phyloP scores from a whole-genome alignment of 2,888 invertebrate genomes.

The Dolichopus griseipennis region DNA sequence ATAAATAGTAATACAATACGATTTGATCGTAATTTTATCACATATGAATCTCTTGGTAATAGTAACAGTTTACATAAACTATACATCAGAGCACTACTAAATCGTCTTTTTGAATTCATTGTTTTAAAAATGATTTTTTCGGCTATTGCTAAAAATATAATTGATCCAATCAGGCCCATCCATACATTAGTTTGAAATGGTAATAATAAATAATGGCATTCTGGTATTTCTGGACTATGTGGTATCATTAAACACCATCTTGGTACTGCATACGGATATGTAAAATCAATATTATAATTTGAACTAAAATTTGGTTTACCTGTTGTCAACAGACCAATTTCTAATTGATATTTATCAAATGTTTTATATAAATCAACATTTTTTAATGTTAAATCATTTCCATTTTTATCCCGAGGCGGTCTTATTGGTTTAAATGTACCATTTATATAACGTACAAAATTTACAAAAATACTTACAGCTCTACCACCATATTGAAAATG shows the following conservation, averaged over 20 bases:
- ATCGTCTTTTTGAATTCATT: background rate
- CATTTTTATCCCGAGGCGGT: background rate
- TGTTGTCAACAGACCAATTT: background rate
- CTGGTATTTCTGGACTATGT: background rate
- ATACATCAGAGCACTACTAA: background rate
- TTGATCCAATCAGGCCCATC: background rate
- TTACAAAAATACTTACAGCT: background rate
- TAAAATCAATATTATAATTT: background rate
- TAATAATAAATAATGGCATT: background rate
- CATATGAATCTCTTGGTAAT: background rate
- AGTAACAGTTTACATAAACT: background rate
- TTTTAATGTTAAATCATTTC: background rate
- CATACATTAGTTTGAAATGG: background rate
- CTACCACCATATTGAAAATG: background rate
- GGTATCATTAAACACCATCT: constrained; percentile 10
- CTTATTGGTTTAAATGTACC: background rate
- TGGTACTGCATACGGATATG: constrained; percentile 7
- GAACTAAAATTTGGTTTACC: constrained; percentile 1
- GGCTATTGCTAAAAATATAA: background rate
- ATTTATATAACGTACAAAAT: constrained; percentile 8
- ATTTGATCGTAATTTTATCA: background rate
- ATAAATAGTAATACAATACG: background rate
- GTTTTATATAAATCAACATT: background rate
- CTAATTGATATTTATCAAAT: background rate
- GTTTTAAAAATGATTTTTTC: background rate